Evolutionary conservation across 2,888 invertebrate species (phyloP).

Genomic region (Hypomecis punctinalis): DNA sequence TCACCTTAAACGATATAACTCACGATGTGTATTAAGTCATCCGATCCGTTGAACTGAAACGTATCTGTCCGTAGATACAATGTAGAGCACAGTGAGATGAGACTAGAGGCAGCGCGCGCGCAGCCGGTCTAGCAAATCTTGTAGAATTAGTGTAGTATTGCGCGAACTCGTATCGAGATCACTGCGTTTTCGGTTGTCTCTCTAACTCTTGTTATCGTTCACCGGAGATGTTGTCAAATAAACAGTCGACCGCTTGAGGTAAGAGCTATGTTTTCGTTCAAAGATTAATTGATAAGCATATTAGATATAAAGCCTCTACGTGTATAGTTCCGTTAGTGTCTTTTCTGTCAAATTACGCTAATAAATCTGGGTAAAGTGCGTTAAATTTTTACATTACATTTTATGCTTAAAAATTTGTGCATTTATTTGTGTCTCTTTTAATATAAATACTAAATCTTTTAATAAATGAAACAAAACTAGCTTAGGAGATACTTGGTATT

Average conservation of each 20-base stretch:
- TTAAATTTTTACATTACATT: too few species aligned
- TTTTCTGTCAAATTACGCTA: not conserved
- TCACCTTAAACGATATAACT: too few species aligned
- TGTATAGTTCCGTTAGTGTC: not conserved
- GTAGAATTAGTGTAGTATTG: slow-evolving; percentile 7
- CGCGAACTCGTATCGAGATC: slow-evolving; percentile 31
- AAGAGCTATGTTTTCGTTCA: slow-evolving; percentile 36
- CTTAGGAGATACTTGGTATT: too few species aligned
- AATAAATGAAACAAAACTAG: too few species aligned
- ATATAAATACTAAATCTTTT: too few species aligned
- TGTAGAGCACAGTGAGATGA: slow-evolving; percentile 10
- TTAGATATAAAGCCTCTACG: not conserved
- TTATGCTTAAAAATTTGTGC: too few species aligned
- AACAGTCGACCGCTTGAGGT: slow-evolving; percentile 51
- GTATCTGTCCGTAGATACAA: not conserved
- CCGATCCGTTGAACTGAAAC: not conserved
- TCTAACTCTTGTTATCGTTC: slow-evolving; percentile 43
- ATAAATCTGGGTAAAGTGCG: too few species aligned
- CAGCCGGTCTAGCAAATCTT: slow-evolving; percentile 18
- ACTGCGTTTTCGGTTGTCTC: slow-evolving; percentile 45
- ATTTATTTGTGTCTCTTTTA: too few species aligned
- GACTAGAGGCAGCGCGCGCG: slow-evolving; percentile 36
- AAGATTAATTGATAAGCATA: slow-evolving; percentile 6
- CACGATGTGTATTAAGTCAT: not conserved
- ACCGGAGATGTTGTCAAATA: slow-evolving; percentile 48